Conservation (phyloP, 2,888 invertebrate genomes). For the Neoascia interrupta region DNA sequence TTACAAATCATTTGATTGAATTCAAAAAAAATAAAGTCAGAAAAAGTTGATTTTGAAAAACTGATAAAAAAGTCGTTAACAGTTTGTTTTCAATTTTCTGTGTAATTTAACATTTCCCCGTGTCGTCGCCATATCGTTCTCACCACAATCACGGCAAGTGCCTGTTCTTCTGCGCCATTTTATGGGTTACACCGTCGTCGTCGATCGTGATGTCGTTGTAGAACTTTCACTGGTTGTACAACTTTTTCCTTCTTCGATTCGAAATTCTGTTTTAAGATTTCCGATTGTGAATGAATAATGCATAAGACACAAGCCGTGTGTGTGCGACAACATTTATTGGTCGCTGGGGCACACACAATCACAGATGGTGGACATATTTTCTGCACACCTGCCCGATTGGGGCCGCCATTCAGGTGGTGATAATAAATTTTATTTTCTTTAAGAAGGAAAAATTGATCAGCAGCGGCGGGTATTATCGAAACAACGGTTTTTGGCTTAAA, state of each 20-base stretch:
- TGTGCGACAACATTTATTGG: constrained; percentile 5
- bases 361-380: neutral
- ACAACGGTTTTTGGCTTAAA: neutral
- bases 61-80: neutral
- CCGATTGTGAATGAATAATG: constrained; percentile 61
- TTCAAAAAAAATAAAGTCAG: neutral
- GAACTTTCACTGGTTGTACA: constrained; percentile 66
- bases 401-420: constrained; percentile 60
- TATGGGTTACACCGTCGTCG: constrained; percentile 30
- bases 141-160: no score
- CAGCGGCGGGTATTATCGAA: neutral
- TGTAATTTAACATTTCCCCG: constrained; percentile 20
- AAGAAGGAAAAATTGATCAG: neutral
- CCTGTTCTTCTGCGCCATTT: constrained; percentile 9
- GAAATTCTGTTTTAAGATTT: constrained; percentile 58
- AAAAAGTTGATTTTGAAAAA: no score
- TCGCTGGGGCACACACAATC: no score
- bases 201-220: constrained; percentile 36
- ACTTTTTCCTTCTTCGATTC: constrained; percentile 55
- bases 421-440: constrained; percentile 24
- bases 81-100: constrained; percentile 5
- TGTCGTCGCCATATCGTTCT: no score
- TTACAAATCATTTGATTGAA: constrained; percentile 5
- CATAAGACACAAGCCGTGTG: constrained; percentile 21
- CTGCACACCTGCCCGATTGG: constrained; percentile 58